Percentiles rank a stretch among this genome's conserved stretches.
phyloP scores from a whole-genome alignment of 2,797 vertebrate species.

The Tapera naevia region DNA sequence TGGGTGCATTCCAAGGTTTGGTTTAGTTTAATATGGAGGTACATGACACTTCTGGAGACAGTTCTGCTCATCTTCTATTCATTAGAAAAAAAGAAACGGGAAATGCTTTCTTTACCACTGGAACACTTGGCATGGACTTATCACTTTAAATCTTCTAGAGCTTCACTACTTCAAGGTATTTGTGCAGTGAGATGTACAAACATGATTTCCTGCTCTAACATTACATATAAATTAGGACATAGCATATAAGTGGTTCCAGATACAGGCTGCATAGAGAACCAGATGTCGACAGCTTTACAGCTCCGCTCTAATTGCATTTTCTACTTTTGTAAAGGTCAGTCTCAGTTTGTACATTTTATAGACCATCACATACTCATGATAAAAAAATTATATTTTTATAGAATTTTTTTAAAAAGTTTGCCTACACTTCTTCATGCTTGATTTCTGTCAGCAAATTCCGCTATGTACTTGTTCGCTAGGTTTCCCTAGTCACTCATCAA shows the following conservation, averaged over 20 bases:
- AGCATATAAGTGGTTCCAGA: slow-evolving; percentile 9
- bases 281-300: background rate
- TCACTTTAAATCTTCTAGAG: background rate
- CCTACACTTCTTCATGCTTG: background rate
- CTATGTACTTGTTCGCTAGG: background rate
- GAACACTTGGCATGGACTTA: background rate
- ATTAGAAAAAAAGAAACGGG: background rate
- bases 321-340: background rate
- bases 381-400: background rate
- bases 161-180: background rate
- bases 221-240: background rate
- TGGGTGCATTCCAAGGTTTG: background rate
- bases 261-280: background rate
- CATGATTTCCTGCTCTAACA: background rate
- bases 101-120: background rate
- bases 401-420: background rate
- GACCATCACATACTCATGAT: background rate
- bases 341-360: background rate
- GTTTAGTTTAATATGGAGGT: background rate
- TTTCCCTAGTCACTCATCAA: background rate
- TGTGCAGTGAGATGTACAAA: background rate
- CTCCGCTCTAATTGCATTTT: background rate
- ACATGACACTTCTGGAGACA: background rate
- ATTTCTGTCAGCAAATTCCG: background rate
- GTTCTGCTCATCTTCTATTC: background rate